Evolutionary conservation across 2,113 vertebrate species (phyloP).

Genomic region (Clupea harengus): DNA sequence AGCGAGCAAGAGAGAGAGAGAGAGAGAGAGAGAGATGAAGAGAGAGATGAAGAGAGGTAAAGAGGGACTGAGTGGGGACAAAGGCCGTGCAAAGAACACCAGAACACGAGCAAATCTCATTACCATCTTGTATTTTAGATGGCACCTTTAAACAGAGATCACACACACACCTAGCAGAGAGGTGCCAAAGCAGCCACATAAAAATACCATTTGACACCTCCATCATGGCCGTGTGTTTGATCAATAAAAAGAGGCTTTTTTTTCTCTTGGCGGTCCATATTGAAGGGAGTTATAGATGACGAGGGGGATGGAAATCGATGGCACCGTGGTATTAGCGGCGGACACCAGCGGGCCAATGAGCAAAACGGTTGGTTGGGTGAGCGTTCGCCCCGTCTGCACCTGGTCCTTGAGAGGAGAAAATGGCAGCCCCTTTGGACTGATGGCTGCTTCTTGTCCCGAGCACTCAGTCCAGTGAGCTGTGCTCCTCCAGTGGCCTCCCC

Average conservation of each 20-base stretch:
- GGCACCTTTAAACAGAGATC: slow-evolving; percentile 44
- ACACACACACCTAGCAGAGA: neutral
- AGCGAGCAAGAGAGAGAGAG: neutral
- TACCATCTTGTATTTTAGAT: slow-evolving; percentile 54
- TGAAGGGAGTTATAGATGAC: neutral
- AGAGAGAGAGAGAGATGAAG: neutral
- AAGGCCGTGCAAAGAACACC: slow-evolving; percentile 51
- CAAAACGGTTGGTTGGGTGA: neutral
- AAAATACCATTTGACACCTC: neutral
- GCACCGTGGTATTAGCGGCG: neutral
- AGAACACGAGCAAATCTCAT: slow-evolving; percentile 50
- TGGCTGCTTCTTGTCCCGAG: neutral
- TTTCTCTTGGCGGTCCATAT: slow-evolving; percentile 15
- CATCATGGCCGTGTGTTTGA: neutral
- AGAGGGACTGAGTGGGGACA: slow-evolving; percentile 58
- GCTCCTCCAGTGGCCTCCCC: too few species aligned
- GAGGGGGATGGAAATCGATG: neutral
- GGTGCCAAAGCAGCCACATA: neutral
- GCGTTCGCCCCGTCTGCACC: neutral
- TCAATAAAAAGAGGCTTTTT: slow-evolving; percentile 24
- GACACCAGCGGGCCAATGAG: neutral
- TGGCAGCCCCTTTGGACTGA: neutral
- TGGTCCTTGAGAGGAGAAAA: neutral
- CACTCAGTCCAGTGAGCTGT: neutral
- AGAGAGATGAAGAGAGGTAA: slow-evolving; percentile 52